Conservation (phyloP, 1,140 invertebrate genomes). For the Temnothorax curvispinosus region DNA sequence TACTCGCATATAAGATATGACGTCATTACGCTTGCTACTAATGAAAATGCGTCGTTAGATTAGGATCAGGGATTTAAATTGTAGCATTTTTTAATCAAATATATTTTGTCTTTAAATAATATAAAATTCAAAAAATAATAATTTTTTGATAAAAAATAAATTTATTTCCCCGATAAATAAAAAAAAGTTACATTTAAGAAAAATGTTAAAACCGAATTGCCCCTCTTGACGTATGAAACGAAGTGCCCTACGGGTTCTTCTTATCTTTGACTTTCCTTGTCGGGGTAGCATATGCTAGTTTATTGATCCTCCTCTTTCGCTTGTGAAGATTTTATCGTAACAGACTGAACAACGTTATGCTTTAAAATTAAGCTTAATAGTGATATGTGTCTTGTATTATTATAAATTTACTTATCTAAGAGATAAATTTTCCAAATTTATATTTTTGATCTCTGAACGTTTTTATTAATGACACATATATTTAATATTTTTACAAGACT, state of each 20-base stretch:
- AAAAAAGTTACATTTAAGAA: too few species aligned
- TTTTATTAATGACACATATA: not conserved
- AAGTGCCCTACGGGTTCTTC: not conserved
- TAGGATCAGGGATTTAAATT: too few species aligned
- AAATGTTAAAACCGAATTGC: slow-evolving; percentile 1
- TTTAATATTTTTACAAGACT: not conserved
- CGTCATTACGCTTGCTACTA: too few species aligned
- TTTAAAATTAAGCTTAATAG: not conserved
- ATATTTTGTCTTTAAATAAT: too few species aligned
- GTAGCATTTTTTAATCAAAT: too few species aligned
- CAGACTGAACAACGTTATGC: not conserved
- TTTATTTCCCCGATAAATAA: too few species aligned
- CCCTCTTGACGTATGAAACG: slow-evolving; percentile 24
- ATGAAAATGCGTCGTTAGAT: too few species aligned
- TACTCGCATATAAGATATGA: too few species aligned
- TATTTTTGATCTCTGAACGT: not conserved
- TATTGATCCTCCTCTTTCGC: not conserved
- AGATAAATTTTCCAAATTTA: not conserved
- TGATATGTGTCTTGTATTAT: not conserved
- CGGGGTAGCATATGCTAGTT: not conserved
- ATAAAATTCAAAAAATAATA: too few species aligned
- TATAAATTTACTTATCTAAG: not conserved
- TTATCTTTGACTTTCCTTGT: slow-evolving; percentile 28
- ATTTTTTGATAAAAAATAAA: too few species aligned
- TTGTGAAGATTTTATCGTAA: not conserved